phyloP scores from a whole-genome alignment of 2,113 vertebrate species.

The Nesoenas mayeri region DNA sequence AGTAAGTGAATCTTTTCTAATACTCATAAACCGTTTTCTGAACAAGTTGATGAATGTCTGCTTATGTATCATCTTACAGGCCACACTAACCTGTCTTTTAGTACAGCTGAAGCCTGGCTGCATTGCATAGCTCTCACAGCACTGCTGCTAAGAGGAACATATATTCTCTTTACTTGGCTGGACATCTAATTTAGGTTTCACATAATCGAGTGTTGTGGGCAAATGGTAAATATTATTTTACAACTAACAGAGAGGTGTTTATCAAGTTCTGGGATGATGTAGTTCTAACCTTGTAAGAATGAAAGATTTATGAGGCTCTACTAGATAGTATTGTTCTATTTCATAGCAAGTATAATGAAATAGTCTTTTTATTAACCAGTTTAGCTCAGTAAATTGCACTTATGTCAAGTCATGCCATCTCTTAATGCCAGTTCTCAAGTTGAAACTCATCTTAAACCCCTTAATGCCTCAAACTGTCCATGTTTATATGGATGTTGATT shows the following conservation, averaged over 20 bases:
- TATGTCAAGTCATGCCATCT: neutral
- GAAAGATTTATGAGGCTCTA: neutral
- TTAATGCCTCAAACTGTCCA: neutral
- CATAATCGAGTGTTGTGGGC: neutral
- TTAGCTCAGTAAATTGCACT: neutral
- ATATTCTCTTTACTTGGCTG: neutral
- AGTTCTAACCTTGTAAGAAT: neutral
- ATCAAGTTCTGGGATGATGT: neutral
- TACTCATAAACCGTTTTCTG: conserved; percentile 4
- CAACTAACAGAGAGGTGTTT: neutral
- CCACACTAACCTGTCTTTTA: neutral
- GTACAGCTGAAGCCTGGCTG: neutral
- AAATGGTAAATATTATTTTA: neutral
- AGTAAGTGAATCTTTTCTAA: conserved; percentile 18
- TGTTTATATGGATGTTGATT: neutral
- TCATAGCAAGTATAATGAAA: neutral
- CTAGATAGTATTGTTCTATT: neutral
- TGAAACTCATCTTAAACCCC: neutral
- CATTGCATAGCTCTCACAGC: neutral
- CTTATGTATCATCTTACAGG: neutral
- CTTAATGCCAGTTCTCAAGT: neutral
- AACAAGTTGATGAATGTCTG: neutral
- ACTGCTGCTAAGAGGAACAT: neutral
- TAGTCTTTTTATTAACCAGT: neutral
- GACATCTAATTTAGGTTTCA: neutral